Evolutionary conservation across 2,797 vertebrate species (phyloP).

Genomic region (Hafferia zeledoni): DNA sequence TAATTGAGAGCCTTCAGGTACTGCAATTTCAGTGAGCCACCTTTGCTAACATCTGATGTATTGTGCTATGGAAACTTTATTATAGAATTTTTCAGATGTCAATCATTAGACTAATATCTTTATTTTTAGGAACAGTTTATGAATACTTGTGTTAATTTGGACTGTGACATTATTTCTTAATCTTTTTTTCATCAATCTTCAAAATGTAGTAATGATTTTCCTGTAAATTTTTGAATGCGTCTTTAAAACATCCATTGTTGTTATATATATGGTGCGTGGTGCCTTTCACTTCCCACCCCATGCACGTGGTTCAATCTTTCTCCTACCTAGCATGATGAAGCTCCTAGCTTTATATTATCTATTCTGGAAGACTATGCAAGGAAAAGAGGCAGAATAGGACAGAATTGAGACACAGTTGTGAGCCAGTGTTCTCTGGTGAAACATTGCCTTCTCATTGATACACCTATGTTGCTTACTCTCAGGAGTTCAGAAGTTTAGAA

Average conservation of each 20-base stretch:
- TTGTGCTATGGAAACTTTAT: not conserved
- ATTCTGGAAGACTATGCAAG: not conserved
- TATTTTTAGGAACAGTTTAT: not conserved
- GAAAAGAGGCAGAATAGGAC: not conserved
- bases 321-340: not conserved
- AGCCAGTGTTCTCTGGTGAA: not conserved
- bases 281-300: not conserved
- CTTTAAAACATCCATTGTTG: not conserved
- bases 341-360: not conserved
- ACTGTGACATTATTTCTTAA: not conserved
- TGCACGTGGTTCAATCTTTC: not conserved
- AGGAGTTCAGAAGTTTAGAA: not conserved
- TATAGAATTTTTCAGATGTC: not conserved
- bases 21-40: not conserved
- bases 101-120: not conserved
- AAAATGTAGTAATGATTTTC: not conserved
- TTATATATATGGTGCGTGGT: not conserved
- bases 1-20: not conserved
- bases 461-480: not conserved
- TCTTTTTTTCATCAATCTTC: not conserved
- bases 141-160: not conserved
- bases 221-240: fast-evolving
- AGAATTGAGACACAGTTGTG: not conserved
- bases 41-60: not conserved
- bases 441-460: not conserved